Evolutionary conservation across 2,113 vertebrate genomes (phyloP).

Genomic region (Bambusicola thoracicus): DNA sequence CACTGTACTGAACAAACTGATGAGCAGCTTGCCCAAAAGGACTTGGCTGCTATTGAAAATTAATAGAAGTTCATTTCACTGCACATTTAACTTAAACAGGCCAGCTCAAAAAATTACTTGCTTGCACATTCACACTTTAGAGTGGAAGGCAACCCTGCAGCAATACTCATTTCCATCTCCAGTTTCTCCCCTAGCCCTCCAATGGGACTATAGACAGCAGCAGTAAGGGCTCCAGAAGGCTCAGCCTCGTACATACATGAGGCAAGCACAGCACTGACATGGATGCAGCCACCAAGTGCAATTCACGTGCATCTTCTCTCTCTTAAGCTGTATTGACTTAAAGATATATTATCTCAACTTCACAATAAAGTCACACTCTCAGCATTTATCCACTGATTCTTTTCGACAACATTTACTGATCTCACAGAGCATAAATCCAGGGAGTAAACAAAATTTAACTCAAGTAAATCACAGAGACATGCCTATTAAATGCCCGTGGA

Average conservation of each 20-base stretch:
- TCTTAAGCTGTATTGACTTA: neutral
- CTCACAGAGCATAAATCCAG: neutral
- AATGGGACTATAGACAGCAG: neutral
- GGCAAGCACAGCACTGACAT: neutral
- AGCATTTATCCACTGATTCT: neutral
- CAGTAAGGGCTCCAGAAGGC: neutral
- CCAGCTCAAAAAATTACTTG: neutral
- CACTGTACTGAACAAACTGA: neutral
- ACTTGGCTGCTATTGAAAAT: neutral
- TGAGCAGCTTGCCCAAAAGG: neutral
- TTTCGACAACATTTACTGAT: neutral
- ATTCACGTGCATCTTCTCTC: neutral
- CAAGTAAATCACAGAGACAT: neutral
- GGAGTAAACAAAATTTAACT: neutral
- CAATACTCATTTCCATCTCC: neutral
- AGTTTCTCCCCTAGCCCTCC: neutral
- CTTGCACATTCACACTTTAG: neutral
- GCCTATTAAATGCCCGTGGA: neutral
- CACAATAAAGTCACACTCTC: neutral
- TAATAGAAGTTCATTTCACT: neutral
- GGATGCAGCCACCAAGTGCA: neutral
- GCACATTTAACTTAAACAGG: neutral
- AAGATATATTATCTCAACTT: neutral
- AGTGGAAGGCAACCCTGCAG: neutral
- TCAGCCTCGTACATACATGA: rapidly evolving